phyloP scores from a whole-genome alignment of 2,888 invertebrate genomes.

The Tachina grossa region DNA sequence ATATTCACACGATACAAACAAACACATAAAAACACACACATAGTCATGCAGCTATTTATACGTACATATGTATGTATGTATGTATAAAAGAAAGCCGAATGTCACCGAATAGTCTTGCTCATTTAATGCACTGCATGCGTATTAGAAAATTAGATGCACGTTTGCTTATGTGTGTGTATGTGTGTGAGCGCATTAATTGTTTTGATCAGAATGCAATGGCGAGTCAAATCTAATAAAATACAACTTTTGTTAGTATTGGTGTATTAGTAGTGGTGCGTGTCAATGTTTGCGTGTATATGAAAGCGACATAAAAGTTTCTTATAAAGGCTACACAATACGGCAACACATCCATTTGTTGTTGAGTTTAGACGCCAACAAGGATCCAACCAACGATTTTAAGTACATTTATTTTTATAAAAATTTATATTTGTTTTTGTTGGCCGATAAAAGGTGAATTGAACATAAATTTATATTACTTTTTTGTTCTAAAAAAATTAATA shows the following conservation, averaged over 20 bases:
- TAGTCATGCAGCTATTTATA: neutral
- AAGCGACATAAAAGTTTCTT: slow-evolving; percentile 72
- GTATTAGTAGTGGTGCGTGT: neutral
- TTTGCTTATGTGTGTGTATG: neutral
- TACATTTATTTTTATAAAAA: slow-evolving; percentile 37
- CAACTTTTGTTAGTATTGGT: neutral
- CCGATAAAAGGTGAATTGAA: slow-evolving; percentile 66
- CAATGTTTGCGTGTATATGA: slow-evolving; percentile 23
- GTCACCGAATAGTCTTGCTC: slow-evolving; percentile 20
- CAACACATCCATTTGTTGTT: slow-evolving; percentile 81
- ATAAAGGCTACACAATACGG: slow-evolving; percentile 78
- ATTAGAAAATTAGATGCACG: neutral
- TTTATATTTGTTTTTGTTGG: slow-evolving; percentile 65
- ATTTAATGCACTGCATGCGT: neutral
- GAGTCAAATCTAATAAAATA: slow-evolving; percentile 17
- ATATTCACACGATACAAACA: slow-evolving; percentile 46
- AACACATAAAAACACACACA: neutral
- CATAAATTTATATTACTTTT: neutral
- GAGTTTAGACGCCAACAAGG: slow-evolving; percentile 81
- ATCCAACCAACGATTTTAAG: slow-evolving; percentile 76
- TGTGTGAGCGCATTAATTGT: slow-evolving; percentile 41
- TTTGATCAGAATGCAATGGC: slow-evolving; percentile 54
- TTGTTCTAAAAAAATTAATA: neutral
- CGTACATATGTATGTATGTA: neutral
- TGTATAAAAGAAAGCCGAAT: slow-evolving; percentile 4